Evolutionary conservation across 92 coral and sea anemone genomes (phyloP).

Genomic region (Heteractis magnifica): DNA sequence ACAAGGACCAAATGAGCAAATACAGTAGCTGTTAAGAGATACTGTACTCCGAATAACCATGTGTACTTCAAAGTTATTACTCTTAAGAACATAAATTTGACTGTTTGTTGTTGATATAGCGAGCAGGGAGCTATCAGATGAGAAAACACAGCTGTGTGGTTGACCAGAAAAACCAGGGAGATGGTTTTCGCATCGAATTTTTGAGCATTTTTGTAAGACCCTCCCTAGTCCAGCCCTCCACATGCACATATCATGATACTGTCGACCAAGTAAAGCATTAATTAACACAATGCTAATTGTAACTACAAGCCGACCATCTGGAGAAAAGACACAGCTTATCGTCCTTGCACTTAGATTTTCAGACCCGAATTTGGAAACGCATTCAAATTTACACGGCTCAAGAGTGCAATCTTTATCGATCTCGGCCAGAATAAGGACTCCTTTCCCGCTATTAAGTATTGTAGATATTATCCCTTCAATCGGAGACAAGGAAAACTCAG

Average conservation of each 20-base stretch:
- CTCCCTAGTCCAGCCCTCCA: slow-evolving; percentile 65
- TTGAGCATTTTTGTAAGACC: slow-evolving; percentile 55
- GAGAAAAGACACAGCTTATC: slow-evolving; percentile 80
- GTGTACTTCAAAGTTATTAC: slow-evolving; percentile 57
- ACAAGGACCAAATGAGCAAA: slow-evolving; percentile 72
- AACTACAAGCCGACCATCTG: slow-evolving; percentile 68
- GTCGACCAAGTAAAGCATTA: slow-evolving; percentile 47
- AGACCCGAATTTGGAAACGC: slow-evolving; percentile 51
- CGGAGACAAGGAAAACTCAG: slow-evolving; percentile 71
- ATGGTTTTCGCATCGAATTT: slow-evolving; percentile 63
- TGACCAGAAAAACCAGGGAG: slow-evolving; percentile 70
- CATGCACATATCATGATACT: slow-evolving; percentile 66
- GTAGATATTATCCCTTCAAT: slow-evolving; percentile 67
- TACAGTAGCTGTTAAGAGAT: slow-evolving; percentile 38
- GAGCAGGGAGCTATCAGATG: slow-evolving; percentile 68
- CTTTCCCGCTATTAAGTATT: slow-evolving; percentile 80
- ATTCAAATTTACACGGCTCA: slow-evolving; percentile 72
- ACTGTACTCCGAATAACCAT: slow-evolving; percentile 42
- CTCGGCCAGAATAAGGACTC: slow-evolving; percentile 69
- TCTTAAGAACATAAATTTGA: slow-evolving; percentile 63
- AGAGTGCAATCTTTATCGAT: slow-evolving; percentile 45
- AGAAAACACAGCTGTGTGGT: slow-evolving; percentile 65
- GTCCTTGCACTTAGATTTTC: slow-evolving; percentile 70
- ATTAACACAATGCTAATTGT: slow-evolving; percentile 69
- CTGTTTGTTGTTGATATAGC: slow-evolving; percentile 73